A percentile compares a stretch with the other conserved stretches of the same genome.
phyloP scores from a whole-genome alignment of 2,888 invertebrate species.

The Dolomedes plantarius region DNA sequence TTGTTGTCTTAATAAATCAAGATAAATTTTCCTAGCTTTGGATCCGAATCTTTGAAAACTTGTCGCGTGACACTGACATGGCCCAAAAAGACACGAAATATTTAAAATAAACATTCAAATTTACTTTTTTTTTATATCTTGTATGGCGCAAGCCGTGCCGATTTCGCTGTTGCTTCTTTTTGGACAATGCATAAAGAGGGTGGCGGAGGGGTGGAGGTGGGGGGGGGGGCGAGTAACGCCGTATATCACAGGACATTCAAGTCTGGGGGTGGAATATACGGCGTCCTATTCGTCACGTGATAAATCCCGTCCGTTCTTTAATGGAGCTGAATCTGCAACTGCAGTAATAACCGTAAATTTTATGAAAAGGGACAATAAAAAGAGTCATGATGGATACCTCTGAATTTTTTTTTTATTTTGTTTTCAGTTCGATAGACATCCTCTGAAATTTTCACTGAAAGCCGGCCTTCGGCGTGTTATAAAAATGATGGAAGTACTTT shows the following conservation, averaged over 20 bases:
- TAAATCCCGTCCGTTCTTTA: constrained; percentile 66
- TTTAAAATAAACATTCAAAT: constrained; percentile 1
- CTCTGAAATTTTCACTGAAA: neutral
- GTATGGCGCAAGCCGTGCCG: no score
- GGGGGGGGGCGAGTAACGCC: neutral
- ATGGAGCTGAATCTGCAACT: constrained; percentile 69
- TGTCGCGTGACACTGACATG: no score
- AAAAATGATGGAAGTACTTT: neutral
- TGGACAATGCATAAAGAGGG: constrained; percentile 31
- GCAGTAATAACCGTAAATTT: constrained; percentile 69
- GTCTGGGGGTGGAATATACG: constrained; percentile 39
- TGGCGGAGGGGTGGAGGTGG: neutral
- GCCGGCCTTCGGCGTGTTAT: neutral
- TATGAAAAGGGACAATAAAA: constrained; percentile 66
- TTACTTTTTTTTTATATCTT: no score
- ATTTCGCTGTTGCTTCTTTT: constrained; percentile 30
- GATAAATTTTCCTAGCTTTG: no score
- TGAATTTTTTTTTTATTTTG: constrained; percentile 33
- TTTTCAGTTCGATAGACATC: constrained; percentile 7
- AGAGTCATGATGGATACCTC: constrained; percentile 46
- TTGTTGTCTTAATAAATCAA: no score
- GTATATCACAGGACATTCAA: constrained; percentile 58
- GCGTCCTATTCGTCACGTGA: constrained; percentile 66
- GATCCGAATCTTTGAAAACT: no score
- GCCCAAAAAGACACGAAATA: neutral